Base-by-base conservation (phyloP, 2,113 vertebrate species). In the Menidia beryllina region DNA sequence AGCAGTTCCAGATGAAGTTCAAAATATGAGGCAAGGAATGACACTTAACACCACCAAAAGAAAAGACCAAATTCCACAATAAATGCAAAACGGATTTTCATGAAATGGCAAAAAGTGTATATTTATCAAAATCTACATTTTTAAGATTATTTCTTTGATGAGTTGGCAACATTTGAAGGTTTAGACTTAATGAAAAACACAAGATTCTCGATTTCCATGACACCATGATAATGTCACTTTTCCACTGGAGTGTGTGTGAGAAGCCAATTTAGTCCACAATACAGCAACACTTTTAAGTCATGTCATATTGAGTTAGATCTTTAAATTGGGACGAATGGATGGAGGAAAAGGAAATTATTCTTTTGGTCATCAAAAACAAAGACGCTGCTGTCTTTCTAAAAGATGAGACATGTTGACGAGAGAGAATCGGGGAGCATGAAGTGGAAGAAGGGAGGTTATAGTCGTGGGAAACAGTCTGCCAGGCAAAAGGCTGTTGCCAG, bases 381-480 rank as follows among this genome's bases (percentile, higher is more conserved):
- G 54, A 73, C 63, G 62, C 45, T 55, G 72, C 43, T 78, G 60
- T 19, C 77, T 51, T 69, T 80, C 65, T 57, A 62, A 68, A 41
- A 74, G 72, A 83, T 69, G 63, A 81, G 61, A 80, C 69, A 48
- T n/a, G 67, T 36, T 49, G 2, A 51, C 52, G 63, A 81, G 26
- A 72, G 53, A 66, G 69, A 66, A 47, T 62, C 3, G 4, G 45
- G 2, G 55, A 54, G 69, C 25, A 67, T 17, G 41, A 64, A 58
- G 62, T 14, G 59, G 36, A 27, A n/a, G 13, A 26, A 5, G 10
- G 27, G 20, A 56, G 64, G 36, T 26, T n/a, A 11, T 5, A 57
- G 67, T 72, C 85, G 88, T 91, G 91, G 91, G 91, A 92, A 92
- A 82, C 67, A 27, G 63, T 64, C 57, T 12, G 25, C n/a, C 80